These are phyloP conservation scores for Cosmorhoe ocellata DNA, from an alignment of 2,888 invertebrate genomes.

Conservation along the genomic window DNA sequence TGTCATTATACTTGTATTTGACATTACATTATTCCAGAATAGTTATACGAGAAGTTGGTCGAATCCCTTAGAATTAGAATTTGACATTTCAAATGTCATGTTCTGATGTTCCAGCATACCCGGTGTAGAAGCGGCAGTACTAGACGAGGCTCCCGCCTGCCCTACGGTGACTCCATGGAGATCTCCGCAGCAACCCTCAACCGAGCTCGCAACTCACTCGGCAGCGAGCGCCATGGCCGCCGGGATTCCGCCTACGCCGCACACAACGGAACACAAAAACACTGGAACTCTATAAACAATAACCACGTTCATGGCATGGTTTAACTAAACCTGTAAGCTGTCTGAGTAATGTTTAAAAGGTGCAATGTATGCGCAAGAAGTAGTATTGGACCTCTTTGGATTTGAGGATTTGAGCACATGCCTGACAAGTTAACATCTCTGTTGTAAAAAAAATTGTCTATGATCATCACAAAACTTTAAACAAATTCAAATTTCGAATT, in stretches of 20 bases:
- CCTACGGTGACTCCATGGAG: slow-evolving; percentile 77
- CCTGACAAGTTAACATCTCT: too few relatives aligned
- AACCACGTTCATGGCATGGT: slow-evolving; percentile 65
- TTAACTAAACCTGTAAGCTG: slow-evolving; percentile 28
- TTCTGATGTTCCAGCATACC: slow-evolving; percentile 52
- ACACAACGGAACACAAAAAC: slow-evolving; percentile 64
- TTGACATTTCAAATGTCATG: too few relatives aligned
- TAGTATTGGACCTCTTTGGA: too few relatives aligned
- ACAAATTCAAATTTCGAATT: too few relatives aligned
- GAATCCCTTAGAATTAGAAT: too few relatives aligned
- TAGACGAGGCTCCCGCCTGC: slow-evolving; percentile 67
- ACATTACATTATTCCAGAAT: too few relatives aligned
- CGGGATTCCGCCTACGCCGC: slow-evolving; percentile 55
- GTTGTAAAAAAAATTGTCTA: too few relatives aligned
- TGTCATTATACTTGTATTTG: too few relatives aligned
- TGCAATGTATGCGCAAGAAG: too few relatives aligned
- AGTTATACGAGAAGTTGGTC: too few relatives aligned
- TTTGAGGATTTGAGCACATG: too few relatives aligned
- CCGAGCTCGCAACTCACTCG: slow-evolving; percentile 60
- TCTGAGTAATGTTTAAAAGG: not conserved
- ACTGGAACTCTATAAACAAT: slow-evolving; percentile 67
- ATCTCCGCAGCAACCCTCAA: slow-evolving; percentile 74
- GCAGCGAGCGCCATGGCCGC: slow-evolving; percentile 53
- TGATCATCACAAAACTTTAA: too few relatives aligned
- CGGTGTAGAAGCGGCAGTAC: slow-evolving; percentile 58